Base-by-base conservation (phyloP, 1,140 invertebrate species). In the Akabosia matsudoensis region DNA sequence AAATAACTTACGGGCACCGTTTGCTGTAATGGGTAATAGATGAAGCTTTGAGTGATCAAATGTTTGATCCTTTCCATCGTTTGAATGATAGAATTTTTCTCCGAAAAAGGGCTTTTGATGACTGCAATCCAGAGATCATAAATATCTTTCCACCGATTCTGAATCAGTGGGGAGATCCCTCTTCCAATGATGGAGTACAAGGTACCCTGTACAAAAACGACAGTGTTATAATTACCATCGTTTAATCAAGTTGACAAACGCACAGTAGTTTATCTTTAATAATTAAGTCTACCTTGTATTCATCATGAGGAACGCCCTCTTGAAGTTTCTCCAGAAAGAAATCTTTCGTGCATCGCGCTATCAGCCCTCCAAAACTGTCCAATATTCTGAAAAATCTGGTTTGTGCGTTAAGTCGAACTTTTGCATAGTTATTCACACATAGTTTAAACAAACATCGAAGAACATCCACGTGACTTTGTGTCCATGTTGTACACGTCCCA, bases 71-170 rank as follows among this genome's bases (percentile, higher is more conserved):
- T 83, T 75, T 93, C 91, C 72, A 95, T 89, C 37, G 96, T 84
- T 51, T 86, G 87, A 56, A 94, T 90, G 34, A 95, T 90, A 13
- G 91, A 93, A 1, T 89, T 88, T 83, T 95, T 94, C 82, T 95
- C 93, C 0, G 91, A 93, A 72, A 92, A 90, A 78, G 90, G 88
- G 0, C 92, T 89, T 79, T 88, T 83, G 0, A 93, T 86, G 3
- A 95, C 78, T 1, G 89, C 90, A 1, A 93, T 91, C 93, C 94
- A 96, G 3, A 95, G 82, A 28, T 87, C 83, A 26, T 84, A 83
- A 1, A 95, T 85, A 1, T 90, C 86, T 0, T 89, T 86, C 93
- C 94, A 97, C 83, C 94, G 90, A 74, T 90, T 89, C 81, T 90
- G 73, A 33, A 81, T 52, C 2, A 81, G 14, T 14, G 78, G 78